Base-by-base conservation (phyloP, 2,888 invertebrate genomes). In the Thera obeliscata region DNA sequence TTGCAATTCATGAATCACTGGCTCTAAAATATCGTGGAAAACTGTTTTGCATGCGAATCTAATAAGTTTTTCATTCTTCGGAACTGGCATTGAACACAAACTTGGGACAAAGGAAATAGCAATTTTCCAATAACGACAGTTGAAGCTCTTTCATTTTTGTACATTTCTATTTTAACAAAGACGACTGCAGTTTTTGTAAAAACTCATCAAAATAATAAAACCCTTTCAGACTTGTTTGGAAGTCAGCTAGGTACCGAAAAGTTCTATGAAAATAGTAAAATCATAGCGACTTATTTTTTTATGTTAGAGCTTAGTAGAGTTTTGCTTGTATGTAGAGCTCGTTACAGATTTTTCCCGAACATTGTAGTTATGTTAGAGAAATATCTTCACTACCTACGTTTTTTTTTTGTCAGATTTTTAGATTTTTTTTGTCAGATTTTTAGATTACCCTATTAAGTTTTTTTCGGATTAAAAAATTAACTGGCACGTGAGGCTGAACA, bases 1-100 rank as follows among this genome's bases (percentile, higher is more conserved):
- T 62, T 72, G 75, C 74, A 74, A 69, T 57, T 57, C 67, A 66
- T 75, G 75, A 74, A 72, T 74, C 74, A 75, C 64, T 56, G 22
- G 61, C 70, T 60, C 70, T 69, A 66, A 72, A 69, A 74, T 72
- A 75, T 69, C 70, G 66, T 55, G 59, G 61, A 71, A 68, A 67
- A 67, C 67, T 64, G 69, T 68, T 72, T 70, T 70, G 72, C 67
- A 70, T 69, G 52, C 61, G 61, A 72, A 67, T 63, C 56, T 62
- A 69, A 52, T 64, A 74, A 70, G 64, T 70, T 71, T 48, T 63
- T 66, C 49, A 70, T 70, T 66, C 69, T 72, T 70, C 60, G 57
- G 55, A 49, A 55, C 38, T 57, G 49, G 64, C 55, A 54, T 50
- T 55, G 50, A 54, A 57, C 36, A 63, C 11, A 59, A 65, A 59